A percentile compares a stretch with the other conserved stretches of the same genome.
Evolutionary conservation across 2,888 invertebrate genomes (phyloP).

Genomic region (Ommatoiulus sabulosus): DNA sequence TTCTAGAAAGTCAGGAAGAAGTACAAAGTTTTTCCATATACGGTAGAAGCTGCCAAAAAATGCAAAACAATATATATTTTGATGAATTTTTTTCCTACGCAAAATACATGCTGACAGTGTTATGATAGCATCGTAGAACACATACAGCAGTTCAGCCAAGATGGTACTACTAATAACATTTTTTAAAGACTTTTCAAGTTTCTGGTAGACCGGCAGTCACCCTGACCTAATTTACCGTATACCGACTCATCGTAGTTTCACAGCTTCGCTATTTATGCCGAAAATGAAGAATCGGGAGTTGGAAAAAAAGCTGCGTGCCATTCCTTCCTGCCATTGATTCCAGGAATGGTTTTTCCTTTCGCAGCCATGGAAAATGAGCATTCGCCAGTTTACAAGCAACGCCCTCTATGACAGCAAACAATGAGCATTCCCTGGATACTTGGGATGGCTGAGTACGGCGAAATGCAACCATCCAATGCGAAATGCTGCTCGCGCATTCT

Average conservation of each 20-base stretch:
- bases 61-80: too few relatives aligned
- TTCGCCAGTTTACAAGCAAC: conserved; percentile 1
- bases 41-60: too few relatives aligned
- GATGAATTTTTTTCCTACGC: too few relatives aligned
- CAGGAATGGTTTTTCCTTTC: neutral
- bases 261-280: neutral
- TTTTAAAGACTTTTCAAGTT: neutral
- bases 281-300: neutral
- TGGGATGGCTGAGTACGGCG: conserved; percentile 12
- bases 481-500: conserved; percentile 27
- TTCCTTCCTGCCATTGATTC: conserved; percentile 35
- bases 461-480: conserved; percentile 31
- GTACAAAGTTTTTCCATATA: too few relatives aligned
- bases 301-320: neutral
- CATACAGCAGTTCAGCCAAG: too few relatives aligned
- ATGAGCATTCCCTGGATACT: conserved; percentile 43
- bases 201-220: neutral
- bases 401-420: conserved; percentile 39
- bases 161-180: too few relatives aligned
- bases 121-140: too few relatives aligned
- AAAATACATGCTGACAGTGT: too few relatives aligned
- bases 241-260: neutral
- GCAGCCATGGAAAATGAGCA: neutral
- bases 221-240: neutral
- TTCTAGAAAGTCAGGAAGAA: too few relatives aligned